These are phyloP conservation scores for Puntigrus tetrazona DNA, from an alignment of 2,113 vertebrate species.

Conservation along the genomic window DNA sequence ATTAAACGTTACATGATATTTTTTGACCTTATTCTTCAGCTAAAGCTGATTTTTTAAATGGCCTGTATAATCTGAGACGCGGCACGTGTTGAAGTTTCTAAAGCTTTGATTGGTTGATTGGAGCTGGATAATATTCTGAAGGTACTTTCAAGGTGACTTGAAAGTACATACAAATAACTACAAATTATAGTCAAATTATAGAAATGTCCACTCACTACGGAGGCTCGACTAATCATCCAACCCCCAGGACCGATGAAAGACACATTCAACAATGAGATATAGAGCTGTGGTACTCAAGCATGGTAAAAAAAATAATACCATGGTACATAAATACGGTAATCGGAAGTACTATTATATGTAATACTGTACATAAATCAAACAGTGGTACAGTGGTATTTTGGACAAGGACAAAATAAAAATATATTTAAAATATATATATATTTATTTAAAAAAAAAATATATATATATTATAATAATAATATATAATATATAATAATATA, in stretches of 20 bases:
- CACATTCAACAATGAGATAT: background rate
- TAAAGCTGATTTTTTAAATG: background rate
- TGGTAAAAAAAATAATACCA: background rate
- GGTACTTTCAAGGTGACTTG: background rate
- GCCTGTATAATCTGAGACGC: slow-evolving; percentile 8
- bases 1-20: slow-evolving; percentile 53
- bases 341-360: background rate
- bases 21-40: slow-evolving; percentile 30
- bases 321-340: background rate
- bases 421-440: too few species aligned
- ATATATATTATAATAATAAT: too few species aligned
- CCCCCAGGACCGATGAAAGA: background rate
- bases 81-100: background rate
- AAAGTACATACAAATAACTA: background rate
- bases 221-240: background rate
- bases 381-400: background rate
- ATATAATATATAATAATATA: too few species aligned
- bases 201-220: background rate
- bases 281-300: background rate
- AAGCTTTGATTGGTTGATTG: slow-evolving; percentile 21
- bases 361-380: background rate
- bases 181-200: background rate
- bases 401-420: background rate
- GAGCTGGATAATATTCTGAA: background rate
- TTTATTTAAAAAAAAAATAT: too few species aligned